Conservation (phyloP, 2,888 invertebrate genomes). For the Serrognathus titanus region DNA sequence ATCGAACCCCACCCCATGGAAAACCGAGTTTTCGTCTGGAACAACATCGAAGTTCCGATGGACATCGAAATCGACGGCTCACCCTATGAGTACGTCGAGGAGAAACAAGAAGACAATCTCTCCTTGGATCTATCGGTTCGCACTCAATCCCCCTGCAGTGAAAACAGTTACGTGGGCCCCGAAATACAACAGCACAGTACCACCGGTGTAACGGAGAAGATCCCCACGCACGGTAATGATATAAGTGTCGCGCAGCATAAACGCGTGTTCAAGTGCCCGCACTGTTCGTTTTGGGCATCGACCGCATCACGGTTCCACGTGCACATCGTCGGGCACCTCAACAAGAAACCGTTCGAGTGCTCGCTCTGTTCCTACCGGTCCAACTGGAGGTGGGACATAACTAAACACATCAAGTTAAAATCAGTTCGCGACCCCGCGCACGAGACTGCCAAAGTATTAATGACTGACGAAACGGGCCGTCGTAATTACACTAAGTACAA, state of each 20-base stretch:
- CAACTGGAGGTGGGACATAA: constrained; percentile 97
- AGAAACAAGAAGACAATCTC: constrained; percentile 43
- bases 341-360: constrained; percentile 93
- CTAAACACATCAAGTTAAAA: constrained; percentile 90
- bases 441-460: constrained; percentile 75
- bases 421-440: constrained; percentile 81
- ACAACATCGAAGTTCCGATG: constrained; percentile 57
- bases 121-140: constrained; percentile 44
- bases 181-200: constrained; percentile 10
- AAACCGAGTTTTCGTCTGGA: constrained; percentile 80
- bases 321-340: constrained; percentile 88
- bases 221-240: constrained; percentile 57
- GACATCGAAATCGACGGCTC: constrained; percentile 39
- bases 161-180: constrained; percentile 33
- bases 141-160: constrained; percentile 46
- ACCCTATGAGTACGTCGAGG: constrained; percentile 44
- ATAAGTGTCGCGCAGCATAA: constrained; percentile 63
- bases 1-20: constrained; percentile 71
- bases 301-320: constrained; percentile 92
- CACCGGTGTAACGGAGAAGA: constrained; percentile 52
- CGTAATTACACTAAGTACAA: constrained; percentile 92
- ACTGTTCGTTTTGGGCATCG: constrained; percentile 89
- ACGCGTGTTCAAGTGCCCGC: constrained; percentile 88
- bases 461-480: constrained; percentile 88
- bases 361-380: constrained; percentile 90